Conservation (phyloP, 1,140 invertebrate genomes). For the Bombus superbus region DNA sequence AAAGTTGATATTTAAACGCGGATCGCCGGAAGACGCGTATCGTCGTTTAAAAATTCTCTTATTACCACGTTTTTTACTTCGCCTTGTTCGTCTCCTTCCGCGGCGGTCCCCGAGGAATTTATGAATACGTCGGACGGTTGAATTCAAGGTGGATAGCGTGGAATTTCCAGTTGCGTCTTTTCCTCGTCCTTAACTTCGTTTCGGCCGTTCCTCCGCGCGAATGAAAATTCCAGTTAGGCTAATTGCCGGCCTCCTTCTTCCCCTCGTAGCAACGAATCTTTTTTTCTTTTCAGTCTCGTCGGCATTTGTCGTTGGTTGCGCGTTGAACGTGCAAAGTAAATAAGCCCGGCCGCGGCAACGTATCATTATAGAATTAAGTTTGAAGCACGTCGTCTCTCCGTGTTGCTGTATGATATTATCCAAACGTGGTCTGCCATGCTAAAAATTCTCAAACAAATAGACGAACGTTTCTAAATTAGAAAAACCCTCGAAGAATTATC, state of each 20-base stretch:
- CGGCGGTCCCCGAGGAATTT: constrained; percentile 2
- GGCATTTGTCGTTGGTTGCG: constrained; percentile 10
- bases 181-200: neutral
- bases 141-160: constrained; percentile 5
- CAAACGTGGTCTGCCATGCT: neutral
- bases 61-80: neutral
- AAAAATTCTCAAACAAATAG: neutral
- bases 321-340: constrained; percentile 15
- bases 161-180: neutral
- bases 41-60: neutral
- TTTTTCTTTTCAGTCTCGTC: neutral
- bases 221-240: constrained; percentile 35
- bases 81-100: too few relatives aligned
- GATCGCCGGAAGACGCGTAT: neutral
- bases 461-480: neutral
- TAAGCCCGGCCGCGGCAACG: constrained; percentile 9
- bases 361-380: constrained; percentile 40
- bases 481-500: too few relatives aligned
- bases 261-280: constrained; percentile 9
- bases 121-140: constrained; percentile 17
- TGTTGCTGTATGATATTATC: neutral
- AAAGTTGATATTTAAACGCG: neutral
- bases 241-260: constrained; percentile 15
- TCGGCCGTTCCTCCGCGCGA: neutral
- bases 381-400: neutral